Evolutionary conservation across 2,113 vertebrate species (phyloP).

Genomic region (Guaruba guarouba): DNA sequence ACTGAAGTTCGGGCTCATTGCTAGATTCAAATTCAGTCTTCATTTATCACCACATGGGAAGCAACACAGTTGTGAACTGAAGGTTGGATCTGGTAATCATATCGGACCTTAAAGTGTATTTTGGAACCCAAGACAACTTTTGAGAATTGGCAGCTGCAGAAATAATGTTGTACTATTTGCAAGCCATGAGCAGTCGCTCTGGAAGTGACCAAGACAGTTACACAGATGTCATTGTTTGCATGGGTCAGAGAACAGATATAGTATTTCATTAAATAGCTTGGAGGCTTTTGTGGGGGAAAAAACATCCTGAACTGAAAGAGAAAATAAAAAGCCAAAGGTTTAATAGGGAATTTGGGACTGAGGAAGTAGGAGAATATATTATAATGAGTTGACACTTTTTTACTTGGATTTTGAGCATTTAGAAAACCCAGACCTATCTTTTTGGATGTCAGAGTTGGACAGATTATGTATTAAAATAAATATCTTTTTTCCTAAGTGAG

Average conservation of each 20-base stretch:
- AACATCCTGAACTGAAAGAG: not conserved
- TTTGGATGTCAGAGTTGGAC: not conserved
- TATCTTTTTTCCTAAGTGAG: not conserved
- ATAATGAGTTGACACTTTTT: not conserved
- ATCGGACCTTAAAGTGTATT: not conserved
- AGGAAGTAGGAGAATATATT: not conserved
- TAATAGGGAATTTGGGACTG: not conserved
- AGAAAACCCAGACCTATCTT: not conserved
- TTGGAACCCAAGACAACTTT: not conserved
- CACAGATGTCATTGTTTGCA: not conserved
- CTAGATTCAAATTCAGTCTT: not conserved
- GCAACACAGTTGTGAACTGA: not conserved
- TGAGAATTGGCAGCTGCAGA: not conserved
- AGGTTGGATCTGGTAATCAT: not conserved
- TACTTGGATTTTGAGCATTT: not conserved
- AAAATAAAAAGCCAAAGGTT: not conserved
- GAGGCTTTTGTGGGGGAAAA: not conserved
- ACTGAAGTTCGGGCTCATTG: not conserved
- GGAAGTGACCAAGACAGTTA: not conserved
- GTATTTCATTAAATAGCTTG: not conserved
- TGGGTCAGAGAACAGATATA: slow-evolving; percentile 1
- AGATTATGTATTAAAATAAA: not conserved
- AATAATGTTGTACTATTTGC: not conserved
- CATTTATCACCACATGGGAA: not conserved
- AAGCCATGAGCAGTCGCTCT: not conserved